phyloP scores from a whole-genome alignment of 1,140 invertebrate genomes.

The Anastrepha ludens region DNA sequence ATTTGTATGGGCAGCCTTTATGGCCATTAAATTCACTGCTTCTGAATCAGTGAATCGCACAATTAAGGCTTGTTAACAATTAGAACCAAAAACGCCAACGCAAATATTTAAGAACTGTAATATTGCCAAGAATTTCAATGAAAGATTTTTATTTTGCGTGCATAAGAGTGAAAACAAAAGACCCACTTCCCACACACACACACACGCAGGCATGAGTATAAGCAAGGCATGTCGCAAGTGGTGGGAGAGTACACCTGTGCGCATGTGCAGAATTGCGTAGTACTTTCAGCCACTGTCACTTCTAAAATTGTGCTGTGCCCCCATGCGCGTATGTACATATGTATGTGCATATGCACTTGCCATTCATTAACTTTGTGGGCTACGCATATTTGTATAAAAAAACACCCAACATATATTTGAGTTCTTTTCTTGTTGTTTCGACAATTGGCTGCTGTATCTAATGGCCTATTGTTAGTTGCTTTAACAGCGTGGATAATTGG shows the following conservation, averaged over 20 bases:
- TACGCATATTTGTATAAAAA: not conserved
- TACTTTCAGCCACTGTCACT: not conserved
- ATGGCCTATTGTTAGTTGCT: constrained; percentile 38
- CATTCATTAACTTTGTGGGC: not conserved
- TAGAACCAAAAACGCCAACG: not conserved
- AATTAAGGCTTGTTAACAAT: constrained; percentile 40
- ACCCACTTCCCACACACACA: not conserved
- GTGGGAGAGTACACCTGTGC: constrained; percentile 40
- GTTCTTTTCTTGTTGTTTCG: not conserved
- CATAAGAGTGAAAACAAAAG: not conserved
- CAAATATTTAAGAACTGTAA: not conserved
- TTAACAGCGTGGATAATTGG: constrained; percentile 44
- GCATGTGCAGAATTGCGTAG: constrained; percentile 34
- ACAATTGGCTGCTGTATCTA: constrained; percentile 44
- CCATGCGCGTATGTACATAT: not conserved
- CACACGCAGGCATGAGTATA: too few relatives aligned
- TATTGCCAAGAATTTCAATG: not conserved
- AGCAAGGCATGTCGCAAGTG: not conserved
- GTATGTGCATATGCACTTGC: not conserved
- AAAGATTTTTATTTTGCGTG: not conserved
- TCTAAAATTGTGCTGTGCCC: not conserved
- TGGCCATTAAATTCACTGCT: not conserved
- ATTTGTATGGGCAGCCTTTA: not conserved
- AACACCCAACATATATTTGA: not conserved
- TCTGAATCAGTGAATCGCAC: not conserved